These are phyloP conservation scores for Syngnathus typhle DNA, from an alignment of 2,113 vertebrate species.

Conservation along the genomic window DNA sequence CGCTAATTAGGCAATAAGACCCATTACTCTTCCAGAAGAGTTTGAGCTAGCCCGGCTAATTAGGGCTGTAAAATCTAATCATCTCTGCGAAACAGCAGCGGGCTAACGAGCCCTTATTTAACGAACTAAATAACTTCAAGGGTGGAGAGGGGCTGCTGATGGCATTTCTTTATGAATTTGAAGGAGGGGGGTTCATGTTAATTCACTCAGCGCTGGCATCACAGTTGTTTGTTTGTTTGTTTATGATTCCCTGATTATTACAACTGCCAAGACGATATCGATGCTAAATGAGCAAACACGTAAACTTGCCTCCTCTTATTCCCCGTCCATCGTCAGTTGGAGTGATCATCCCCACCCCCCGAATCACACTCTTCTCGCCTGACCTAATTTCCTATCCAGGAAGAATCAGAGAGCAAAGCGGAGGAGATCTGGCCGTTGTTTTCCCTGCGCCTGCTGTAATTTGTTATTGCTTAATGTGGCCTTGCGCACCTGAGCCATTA, in stretches of 20 bases:
- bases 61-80: conserved; percentile 99
- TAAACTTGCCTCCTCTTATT: conserved; percentile 39
- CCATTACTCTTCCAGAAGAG: conserved; percentile 99
- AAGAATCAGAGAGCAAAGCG: conserved; percentile 61
- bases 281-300: conserved; percentile 61
- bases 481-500: conserved; percentile 68
- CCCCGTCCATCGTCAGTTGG: conserved; percentile 21
- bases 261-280: conserved; percentile 67
- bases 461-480: conserved; percentile 68
- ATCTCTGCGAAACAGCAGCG: conserved; percentile 96
- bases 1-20: conserved; percentile 97
- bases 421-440: conserved; percentile 60
- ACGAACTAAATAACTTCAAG: conserved; percentile 97
- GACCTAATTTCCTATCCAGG: conserved; percentile 67
- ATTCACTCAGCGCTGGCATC: conserved; percentile 68
- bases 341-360: conserved; percentile 10
- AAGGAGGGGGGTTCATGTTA: conserved; percentile 52
- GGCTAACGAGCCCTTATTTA: conserved; percentile 99
- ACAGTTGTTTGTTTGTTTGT: conserved; percentile 71
- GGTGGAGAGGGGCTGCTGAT: conserved; percentile 75
- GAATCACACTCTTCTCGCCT: conserved; percentile 49
- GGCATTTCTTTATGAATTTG: conserved; percentile 71
- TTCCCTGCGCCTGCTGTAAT: conserved; percentile 60
- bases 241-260: conserved; percentile 67
- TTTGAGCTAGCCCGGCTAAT: conserved; percentile 98